A percentile compares a stretch with the other conserved stretches of the same genome.
These are phyloP conservation scores for Caenorhabditis sp. DNA, from an alignment of 2,888 invertebrate species.

Conservation along the genomic window DNA sequence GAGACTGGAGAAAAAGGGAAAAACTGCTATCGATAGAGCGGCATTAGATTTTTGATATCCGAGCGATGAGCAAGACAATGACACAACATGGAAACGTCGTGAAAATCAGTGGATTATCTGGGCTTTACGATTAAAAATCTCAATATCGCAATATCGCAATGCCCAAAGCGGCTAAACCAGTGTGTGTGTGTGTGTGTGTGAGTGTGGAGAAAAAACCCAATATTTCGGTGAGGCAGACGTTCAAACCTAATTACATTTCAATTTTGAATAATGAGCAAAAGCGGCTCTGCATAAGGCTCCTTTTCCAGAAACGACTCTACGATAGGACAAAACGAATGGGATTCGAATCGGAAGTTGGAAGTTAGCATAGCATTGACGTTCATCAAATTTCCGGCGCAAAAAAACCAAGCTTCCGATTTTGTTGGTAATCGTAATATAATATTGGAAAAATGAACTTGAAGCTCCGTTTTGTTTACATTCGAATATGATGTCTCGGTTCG, in stretches of 20 bases:
- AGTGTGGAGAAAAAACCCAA: no score
- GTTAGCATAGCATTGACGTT: conserved; percentile 1
- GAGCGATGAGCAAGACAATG: background rate
- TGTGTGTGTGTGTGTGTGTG: no score
- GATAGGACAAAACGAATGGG: background rate
- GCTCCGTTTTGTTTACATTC: no score
- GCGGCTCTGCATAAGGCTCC: background rate
- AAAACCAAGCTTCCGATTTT: conserved; percentile 11
- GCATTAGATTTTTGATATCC: conserved; percentile 28
- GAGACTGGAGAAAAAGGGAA: background rate
- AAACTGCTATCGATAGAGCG: background rate
- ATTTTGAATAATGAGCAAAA: conserved; percentile 23
- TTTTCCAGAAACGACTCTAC: background rate
- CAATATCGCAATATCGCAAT: no score
- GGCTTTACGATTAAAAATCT: no score
- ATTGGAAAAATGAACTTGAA: background rate
- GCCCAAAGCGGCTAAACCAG: no score
- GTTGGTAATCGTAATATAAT: no score
- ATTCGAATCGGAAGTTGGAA: conserved; percentile 25
- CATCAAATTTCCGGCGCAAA: conserved; percentile 6
- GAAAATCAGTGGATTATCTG: no score
- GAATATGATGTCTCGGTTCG: no score
- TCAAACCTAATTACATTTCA: conserved; percentile 44
- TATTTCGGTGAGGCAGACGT: no score
- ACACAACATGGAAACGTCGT: background rate